Evolutionary conservation across 2,797 vertebrate species (phyloP), one percentile per base, ranked within the genome.

Genomic region (Odontamblyopus lacepedii): DNA sequence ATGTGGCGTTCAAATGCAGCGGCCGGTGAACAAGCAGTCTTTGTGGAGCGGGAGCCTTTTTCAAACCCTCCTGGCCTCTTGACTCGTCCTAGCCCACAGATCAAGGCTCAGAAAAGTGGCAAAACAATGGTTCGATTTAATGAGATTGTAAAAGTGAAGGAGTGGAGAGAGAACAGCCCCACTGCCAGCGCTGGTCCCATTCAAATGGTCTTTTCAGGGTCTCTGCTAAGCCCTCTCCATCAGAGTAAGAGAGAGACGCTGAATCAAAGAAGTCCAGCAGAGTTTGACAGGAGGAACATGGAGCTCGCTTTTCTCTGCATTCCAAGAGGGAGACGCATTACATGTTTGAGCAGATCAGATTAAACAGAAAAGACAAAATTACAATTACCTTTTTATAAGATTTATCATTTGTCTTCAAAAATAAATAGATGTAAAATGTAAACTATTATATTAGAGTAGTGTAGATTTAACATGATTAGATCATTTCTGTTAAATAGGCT

Each of bases 121-220:
- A 93, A 95, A 94, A 95, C 94, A 94, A 95, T 95, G 91, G 89
- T 86, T 76, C 87, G 89, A 91, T 95, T 94, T 94, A 94, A 94
- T 93, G 93, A 94, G 93, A 94, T 94, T 95, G 94, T 94, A 94
- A 93, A 94, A 93, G 91, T 86, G 81, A 83, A 90, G 72, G 87
- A 82, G 87, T 84, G 87, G 88, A 81, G 81, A 86, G 87, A 81
- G 83, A 90, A 90, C 86, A 90, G 85, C 90, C 90, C 91, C 92
- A 93, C 90, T 91, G 90, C 91, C 87, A 90, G 91, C 87, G 91
- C 84, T 91, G 86, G 88, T 91, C 91, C 84, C 75, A 89, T 92
- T 93, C 90, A 93, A 94, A 93, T 93, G 92, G 90, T 92, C 93
- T 94, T 94, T 95, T 94, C 92, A 94, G 89, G 91, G 90, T 89